phyloP scores from a whole-genome alignment of 2,113 vertebrate species.

The Fregetta grallaria region DNA sequence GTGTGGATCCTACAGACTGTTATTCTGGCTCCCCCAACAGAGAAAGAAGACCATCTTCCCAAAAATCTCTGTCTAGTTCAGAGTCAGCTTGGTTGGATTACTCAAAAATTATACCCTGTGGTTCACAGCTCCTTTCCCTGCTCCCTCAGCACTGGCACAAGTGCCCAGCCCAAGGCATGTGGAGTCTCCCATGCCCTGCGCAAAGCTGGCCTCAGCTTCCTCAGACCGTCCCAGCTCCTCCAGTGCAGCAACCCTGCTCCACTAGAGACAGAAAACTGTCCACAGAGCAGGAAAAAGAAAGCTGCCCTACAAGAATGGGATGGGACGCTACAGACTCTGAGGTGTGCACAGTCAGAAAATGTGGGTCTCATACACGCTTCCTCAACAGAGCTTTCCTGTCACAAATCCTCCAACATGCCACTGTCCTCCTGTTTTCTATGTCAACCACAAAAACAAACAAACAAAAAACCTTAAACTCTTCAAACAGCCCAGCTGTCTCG shows the following conservation, averaged over 20 bases:
- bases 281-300: not conserved
- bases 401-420: not conserved
- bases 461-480: not conserved
- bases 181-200: rapidly evolving
- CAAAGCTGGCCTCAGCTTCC: not conserved
- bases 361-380: not conserved
- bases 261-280: not conserved
- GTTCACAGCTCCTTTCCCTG: not conserved
- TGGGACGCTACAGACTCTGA: not conserved
- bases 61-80: not conserved
- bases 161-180: not conserved
- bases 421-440: not conserved
- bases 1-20: not conserved
- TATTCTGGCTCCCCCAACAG: not conserved
- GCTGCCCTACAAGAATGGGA: not conserved
- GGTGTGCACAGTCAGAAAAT: not conserved
- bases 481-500: not conserved
- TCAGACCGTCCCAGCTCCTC: not conserved
- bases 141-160: not conserved
- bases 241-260: not conserved
- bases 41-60: not conserved
- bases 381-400: not conserved
- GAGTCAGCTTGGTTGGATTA: not conserved
- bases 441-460: not conserved
- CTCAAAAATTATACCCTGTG: not conserved